These are phyloP conservation scores for Zosterops borbonicus DNA, from an alignment of 2,113 vertebrate genomes.

Conservation along the genomic window DNA sequence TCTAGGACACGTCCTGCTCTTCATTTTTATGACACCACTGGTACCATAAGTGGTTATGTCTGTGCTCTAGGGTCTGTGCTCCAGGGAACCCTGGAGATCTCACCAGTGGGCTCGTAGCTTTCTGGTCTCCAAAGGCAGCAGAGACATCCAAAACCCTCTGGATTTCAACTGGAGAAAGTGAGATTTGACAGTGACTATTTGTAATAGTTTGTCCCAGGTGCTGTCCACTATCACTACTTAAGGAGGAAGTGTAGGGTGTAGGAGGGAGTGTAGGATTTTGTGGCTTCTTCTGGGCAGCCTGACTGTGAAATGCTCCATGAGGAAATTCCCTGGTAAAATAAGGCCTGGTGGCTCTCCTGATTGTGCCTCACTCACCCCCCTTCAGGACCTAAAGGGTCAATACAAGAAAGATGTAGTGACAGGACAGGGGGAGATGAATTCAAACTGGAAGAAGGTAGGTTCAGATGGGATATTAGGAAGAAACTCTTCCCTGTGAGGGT, in stretches of 20 bases:
- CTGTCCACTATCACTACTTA: not conserved
- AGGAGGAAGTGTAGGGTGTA: not conserved
- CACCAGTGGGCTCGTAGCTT: rapidly evolving
- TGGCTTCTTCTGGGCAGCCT: not conserved
- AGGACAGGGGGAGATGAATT: not conserved
- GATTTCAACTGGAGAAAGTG: not conserved
- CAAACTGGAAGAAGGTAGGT: not conserved
- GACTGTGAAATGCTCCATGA: not conserved
- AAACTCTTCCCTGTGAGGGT: not conserved
- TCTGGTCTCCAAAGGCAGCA: not conserved
- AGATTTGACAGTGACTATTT: not conserved
- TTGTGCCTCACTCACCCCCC: not conserved
- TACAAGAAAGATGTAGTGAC: not conserved
- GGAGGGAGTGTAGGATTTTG: not conserved
- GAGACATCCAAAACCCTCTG: not conserved
- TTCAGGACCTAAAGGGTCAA: not conserved
- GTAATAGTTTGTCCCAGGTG: not conserved
- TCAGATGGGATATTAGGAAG: not conserved
- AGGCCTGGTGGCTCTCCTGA: not conserved
- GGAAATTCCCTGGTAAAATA: not conserved
- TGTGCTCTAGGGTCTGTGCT: not conserved
- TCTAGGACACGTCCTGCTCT: not conserved
- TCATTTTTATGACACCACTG: not conserved
- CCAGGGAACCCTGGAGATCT: not conserved
- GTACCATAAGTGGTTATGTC: not conserved